Evolutionary conservation across 2,888 invertebrate genomes (phyloP).

Genomic region (Andrena trimmerana): DNA sequence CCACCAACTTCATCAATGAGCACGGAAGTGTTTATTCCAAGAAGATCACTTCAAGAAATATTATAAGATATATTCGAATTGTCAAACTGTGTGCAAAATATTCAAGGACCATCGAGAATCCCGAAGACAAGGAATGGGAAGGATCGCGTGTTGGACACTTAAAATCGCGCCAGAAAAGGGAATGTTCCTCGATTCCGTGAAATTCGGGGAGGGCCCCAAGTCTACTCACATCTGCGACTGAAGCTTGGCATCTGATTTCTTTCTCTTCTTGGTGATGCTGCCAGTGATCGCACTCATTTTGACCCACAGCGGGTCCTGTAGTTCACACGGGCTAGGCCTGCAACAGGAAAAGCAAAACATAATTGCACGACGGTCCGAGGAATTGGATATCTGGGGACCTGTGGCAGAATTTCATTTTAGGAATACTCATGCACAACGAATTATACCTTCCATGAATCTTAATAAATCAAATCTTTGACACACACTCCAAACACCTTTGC

Average conservation of each 20-base stretch:
- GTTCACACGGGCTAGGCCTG: conserved; percentile 96
- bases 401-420: background rate
- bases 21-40: too few species aligned
- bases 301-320: conserved; percentile 94
- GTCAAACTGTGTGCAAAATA: too few species aligned
- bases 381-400: background rate
- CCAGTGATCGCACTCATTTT: conserved; percentile 93
- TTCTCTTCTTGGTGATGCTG: conserved; percentile 88
- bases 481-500: background rate
- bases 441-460: background rate
- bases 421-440: background rate
- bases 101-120: too few species aligned
- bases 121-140: background rate
- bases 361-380: background rate
- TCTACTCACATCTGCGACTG: conserved; percentile 88
- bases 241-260: conserved; percentile 88
- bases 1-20: too few species aligned
- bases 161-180: background rate
- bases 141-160: background rate
- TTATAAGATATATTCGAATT: too few species aligned
- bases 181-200: background rate
- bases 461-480: background rate
- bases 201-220: background rate
- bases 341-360: conserved; percentile 81
- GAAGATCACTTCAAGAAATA: too few species aligned